Evolutionary conservation across 2,113 vertebrate genomes (phyloP).

Genomic region (Bostrychus sinensis): DNA sequence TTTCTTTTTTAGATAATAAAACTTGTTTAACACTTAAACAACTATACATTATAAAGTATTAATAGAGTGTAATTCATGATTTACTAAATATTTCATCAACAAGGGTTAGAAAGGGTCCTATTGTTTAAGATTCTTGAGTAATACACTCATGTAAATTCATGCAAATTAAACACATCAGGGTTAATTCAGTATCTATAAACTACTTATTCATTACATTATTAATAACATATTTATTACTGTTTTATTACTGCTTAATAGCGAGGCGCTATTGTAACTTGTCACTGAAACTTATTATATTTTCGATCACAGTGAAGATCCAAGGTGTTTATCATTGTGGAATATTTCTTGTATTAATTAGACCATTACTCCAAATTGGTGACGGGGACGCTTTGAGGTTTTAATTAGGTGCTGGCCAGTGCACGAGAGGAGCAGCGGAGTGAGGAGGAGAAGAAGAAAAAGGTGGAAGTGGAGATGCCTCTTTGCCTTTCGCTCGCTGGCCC

Average conservation of each 20-base stretch:
- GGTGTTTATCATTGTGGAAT: slow-evolving; percentile 79
- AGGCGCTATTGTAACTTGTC: background rate
- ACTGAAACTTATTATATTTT: slow-evolving; percentile 48
- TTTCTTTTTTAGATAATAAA: slow-evolving; percentile 54
- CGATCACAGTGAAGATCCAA: slow-evolving; percentile 70
- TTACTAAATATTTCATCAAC: too few species aligned
- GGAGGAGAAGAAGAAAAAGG: slow-evolving; percentile 66
- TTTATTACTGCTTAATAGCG: background rate
- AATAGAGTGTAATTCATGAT: too few species aligned
- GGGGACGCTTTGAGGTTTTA: slow-evolving; percentile 84
- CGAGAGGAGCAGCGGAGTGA: slow-evolving; percentile 80
- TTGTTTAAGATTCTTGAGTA: too few species aligned
- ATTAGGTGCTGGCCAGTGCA: slow-evolving; percentile 82
- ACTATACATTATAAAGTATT: too few species aligned
- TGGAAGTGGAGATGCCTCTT: slow-evolving; percentile 60
- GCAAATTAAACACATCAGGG: too few species aligned
- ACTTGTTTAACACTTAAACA: too few species aligned
- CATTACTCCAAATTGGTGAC: slow-evolving; percentile 84
- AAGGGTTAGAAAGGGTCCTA: too few species aligned
- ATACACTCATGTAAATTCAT: too few species aligned
- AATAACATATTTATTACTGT: background rate
- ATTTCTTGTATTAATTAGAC: slow-evolving; percentile 83
- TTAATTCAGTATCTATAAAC: background rate
- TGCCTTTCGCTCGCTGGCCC: slow-evolving; percentile 68
- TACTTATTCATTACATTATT: background rate